Conservation (phyloP, 2,888 invertebrate species). For the Petrolisthes cinctipes region DNA sequence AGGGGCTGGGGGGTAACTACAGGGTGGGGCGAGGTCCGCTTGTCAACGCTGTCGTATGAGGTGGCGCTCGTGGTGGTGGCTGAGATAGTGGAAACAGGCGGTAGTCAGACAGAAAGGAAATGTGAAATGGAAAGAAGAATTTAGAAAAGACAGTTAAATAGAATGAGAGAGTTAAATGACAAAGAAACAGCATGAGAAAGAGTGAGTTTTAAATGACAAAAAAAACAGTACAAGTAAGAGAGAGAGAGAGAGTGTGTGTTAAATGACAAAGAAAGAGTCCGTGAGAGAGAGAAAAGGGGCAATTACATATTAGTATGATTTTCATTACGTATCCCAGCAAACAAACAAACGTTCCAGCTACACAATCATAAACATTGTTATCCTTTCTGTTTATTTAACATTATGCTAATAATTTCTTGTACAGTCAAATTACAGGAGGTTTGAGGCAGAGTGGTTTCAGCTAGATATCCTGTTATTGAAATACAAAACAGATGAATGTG, state of each 20-base stretch:
- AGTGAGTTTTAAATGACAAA: not conserved
- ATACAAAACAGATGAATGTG: too few species aligned
- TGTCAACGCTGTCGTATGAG: conserved; percentile 63
- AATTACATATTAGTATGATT: too few species aligned
- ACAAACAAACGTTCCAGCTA: too few species aligned
- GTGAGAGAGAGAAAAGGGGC: too few species aligned
- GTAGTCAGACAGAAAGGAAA: not conserved
- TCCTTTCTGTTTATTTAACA: too few species aligned
- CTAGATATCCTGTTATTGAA: too few species aligned
- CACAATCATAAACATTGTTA: too few species aligned
- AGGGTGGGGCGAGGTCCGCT: conserved; percentile 33
- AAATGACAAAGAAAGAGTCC: too few species aligned
- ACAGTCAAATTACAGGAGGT: too few species aligned
- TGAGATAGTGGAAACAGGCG: conserved; percentile 15
- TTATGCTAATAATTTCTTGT: too few species aligned
- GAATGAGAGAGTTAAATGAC: not conserved
- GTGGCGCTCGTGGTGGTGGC: conserved; percentile 62
- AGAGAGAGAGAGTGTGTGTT: not conserved
- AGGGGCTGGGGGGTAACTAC: conserved; percentile 45
- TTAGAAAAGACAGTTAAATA: not conserved
- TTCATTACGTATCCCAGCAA: too few species aligned
- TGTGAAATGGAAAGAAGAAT: not conserved
- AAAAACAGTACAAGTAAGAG: not conserved
- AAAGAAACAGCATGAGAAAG: not conserved
- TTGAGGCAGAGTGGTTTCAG: too few species aligned